A percentile compares a stretch with the other conserved stretches of the same genome.
phyloP scores from a whole-genome alignment of 1,140 invertebrate species.

The Eulimnadia texana region DNA sequence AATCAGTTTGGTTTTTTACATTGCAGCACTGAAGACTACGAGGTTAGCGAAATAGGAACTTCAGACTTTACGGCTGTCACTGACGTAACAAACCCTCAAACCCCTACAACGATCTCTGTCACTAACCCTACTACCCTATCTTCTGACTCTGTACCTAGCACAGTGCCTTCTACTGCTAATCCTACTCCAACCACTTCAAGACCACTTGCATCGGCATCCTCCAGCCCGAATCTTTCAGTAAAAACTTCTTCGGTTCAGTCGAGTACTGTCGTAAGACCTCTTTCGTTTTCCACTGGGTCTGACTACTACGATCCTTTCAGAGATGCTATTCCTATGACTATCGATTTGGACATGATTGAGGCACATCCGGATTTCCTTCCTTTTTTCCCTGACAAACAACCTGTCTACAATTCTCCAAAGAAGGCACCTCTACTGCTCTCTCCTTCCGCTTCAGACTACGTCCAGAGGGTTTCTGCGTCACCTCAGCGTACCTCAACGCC shows the following conservation, averaged over 20 bases:
- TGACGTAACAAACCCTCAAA: neutral
- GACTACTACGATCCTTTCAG: neutral
- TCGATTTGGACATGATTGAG: neutral
- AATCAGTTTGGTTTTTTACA: neutral
- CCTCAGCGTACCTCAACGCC: neutral
- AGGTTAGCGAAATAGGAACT: neutral
- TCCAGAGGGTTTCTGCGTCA: neutral
- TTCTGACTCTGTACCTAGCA: no score
- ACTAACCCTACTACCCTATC: neutral
- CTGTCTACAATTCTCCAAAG: neutral
- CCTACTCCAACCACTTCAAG: no score
- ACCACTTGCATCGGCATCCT: no score
- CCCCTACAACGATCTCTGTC: neutral
- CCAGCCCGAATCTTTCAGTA: no score
- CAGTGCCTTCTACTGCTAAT: no score
- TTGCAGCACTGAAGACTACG: neutral
- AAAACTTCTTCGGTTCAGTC: neutral
- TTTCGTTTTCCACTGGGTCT: neutral
- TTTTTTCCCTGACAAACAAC: neutral
- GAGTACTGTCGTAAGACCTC: neutral
- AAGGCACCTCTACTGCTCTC: neutral
- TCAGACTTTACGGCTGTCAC: neutral
- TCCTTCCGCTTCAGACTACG: neutral
- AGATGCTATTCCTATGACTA: neutral
- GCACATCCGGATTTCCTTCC: neutral